Evolutionary conservation across 2,888 invertebrate genomes (phyloP).

Genomic region (Netelia melanura): DNA sequence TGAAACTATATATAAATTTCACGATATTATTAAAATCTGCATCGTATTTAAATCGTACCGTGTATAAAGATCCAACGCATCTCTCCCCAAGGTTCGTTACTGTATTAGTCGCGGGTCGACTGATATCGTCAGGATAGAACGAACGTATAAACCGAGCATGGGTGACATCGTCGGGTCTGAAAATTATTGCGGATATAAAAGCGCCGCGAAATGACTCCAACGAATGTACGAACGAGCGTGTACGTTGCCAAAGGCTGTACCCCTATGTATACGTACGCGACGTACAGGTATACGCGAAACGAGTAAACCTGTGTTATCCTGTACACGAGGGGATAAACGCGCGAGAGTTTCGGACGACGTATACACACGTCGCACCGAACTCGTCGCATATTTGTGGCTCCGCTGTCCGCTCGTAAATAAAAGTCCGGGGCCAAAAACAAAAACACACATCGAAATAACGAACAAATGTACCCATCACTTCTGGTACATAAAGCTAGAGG

Average conservation of each 20-base stretch:
- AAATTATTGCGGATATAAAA: constrained; percentile 79
- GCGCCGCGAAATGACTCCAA: constrained; percentile 73
- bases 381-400: constrained; percentile 83
- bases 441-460: constrained; percentile 82
- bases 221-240: constrained; percentile 67
- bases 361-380: constrained; percentile 77
- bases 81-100: constrained; percentile 72
- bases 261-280: background rate
- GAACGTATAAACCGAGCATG: background rate
- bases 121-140: constrained; percentile 46
- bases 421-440: constrained; percentile 81
- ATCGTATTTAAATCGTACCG: background rate
- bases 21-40: background rate
- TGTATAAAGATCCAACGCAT: background rate
- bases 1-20: too few relatives aligned
- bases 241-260: background rate
- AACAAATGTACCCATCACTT: constrained; percentile 84
- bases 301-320: background rate
- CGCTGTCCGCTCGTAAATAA: constrained; percentile 84
- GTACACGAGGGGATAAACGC: constrained; percentile 59
- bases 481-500: constrained; percentile 82
- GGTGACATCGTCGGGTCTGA: constrained; percentile 52
- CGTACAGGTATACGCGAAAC: background rate
- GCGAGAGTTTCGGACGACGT: constrained; percentile 57
- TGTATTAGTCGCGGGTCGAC: constrained; percentile 74